Percentiles rank a stretch among this genome's conserved stretches.
These are phyloP conservation scores for Tautogolabrus adspersus DNA, from an alignment of 2,113 vertebrate species.

Conservation along the genomic window DNA sequence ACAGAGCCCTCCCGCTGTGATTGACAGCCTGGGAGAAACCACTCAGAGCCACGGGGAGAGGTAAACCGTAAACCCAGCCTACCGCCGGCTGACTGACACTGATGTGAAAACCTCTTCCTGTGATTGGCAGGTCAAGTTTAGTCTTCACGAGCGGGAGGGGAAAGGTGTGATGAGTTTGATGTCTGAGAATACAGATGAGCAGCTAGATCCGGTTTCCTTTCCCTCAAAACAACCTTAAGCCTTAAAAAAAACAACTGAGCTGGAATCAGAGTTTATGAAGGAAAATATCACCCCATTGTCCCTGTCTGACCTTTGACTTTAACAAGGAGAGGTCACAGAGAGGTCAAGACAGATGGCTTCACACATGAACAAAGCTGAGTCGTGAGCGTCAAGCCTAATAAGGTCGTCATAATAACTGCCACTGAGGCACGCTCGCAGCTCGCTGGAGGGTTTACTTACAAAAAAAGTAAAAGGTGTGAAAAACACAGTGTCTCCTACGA, in stretches of 20 bases:
- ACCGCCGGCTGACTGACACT: conserved; percentile 60
- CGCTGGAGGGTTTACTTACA: conserved; percentile 22
- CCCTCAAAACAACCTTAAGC: not conserved
- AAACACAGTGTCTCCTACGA: not conserved
- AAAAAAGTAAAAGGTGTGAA: not conserved
- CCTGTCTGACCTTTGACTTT: conserved; percentile 17
- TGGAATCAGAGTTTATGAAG: not conserved
- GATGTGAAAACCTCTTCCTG: conserved; percentile 65
- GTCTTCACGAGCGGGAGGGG: not conserved
- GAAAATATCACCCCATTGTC: not conserved
- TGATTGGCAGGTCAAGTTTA: conserved; percentile 66
- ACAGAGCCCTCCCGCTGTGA: conserved; percentile 48
- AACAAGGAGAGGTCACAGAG: conserved; percentile 16
- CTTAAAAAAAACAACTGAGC: not conserved
- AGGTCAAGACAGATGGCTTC: conserved; percentile 20
- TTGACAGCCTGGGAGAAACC: conserved; percentile 67
- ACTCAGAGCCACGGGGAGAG: conserved; percentile 48
- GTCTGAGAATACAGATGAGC: not conserved
- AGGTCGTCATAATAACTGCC: conserved; percentile 51
- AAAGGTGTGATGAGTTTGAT: not conserved
- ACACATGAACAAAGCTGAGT: conserved; percentile 1
- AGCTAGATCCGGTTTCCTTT: not conserved
- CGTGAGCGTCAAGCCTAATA: conserved; percentile 22
- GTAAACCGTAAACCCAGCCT: conserved; percentile 53
- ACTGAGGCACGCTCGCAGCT: conserved; percentile 12